These are phyloP conservation scores for Dicyrtomina minuta DNA, from an alignment of 2,888 invertebrate genomes.

Conservation along the genomic window DNA sequence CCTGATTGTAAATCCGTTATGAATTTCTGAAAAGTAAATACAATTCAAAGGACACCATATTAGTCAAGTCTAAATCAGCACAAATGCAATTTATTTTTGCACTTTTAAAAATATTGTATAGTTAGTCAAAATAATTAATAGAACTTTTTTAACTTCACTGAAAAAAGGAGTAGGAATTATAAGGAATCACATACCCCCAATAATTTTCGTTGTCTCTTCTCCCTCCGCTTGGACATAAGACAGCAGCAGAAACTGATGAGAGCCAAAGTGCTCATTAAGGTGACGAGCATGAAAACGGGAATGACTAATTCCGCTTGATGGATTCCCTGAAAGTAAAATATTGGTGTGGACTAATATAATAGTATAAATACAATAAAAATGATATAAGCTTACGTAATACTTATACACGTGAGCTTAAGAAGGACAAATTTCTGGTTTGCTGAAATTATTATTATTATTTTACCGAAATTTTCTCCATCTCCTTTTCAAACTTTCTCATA, in stretches of 20 bases:
- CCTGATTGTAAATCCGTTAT: constrained; percentile 52
- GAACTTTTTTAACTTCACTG: not conserved
- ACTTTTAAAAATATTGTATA: not conserved
- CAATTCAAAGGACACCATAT: not conserved
- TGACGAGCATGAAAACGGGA: constrained; percentile 49
- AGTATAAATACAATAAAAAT: not conserved
- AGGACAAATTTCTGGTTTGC: no score
- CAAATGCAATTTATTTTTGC: not conserved
- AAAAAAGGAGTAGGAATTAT: not conserved
- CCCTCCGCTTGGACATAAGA: constrained; percentile 46
- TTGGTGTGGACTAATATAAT: not conserved
- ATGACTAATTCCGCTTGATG: constrained; percentile 48
- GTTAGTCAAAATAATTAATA: not conserved
- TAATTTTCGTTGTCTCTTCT: constrained; percentile 46
- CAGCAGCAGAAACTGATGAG: constrained; percentile 49
- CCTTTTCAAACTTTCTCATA: constrained; percentile 41
- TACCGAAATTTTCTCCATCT: constrained; percentile 44
- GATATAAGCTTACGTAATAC: no score
- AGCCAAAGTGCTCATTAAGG: constrained; percentile 42
- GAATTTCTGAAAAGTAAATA: constrained; percentile 45
- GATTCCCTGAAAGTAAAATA: constrained; percentile 41
- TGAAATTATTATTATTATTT: no score
- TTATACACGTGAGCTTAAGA: no score
- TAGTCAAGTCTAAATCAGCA: no score
- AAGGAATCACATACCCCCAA: constrained; percentile 45